Base-by-base conservation (phyloP, 53 echinoderm and acorn worm species). In the Crossaster papposus region DNA sequence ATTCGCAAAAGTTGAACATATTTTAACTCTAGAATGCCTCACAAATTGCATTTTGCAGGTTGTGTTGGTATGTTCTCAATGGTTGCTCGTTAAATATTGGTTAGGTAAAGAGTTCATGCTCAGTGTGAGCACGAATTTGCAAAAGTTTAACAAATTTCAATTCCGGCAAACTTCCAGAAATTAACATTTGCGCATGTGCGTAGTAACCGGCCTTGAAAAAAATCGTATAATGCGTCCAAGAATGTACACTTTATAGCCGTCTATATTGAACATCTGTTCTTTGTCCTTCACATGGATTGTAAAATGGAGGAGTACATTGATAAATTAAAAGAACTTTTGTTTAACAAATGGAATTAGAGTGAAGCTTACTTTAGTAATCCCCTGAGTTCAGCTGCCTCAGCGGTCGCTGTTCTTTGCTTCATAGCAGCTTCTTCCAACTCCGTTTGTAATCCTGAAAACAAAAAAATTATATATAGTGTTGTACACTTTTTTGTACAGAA, bases 371-470 rank as follows among this genome's bases (percentile, higher is more conserved):
- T 90, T 5, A 97, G 81, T 54, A 94, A 78, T 58, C 89, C 91
- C 36, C 90, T 93, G 36, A 90, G 78, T 88, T 97, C 94, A n/a
- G 81, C 90, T 54, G 85, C 90, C 68, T 94, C 97, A 33, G 94
- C 82, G 35, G 38, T 71, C 36, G 89, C 51, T 10, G 91, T 80
- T 72, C 92, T 88, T 22, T 83, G 55, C 58, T 91, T 85, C 14
- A 80, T 72, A 31, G 54, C 29, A 5, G 94, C 94, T 58, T 28
- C 70, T 8, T 94, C 94, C 14, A 91, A 73, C 58, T 92, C 91
- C 79, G 44, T 81, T 33, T 90, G 91, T 64, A 94, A 36, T 77
- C 82, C 97, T 97, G 77, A 75, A 0, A 10, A 75, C 62, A 20
- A 70, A 36, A 74, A 23, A 74, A 64, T 4, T 15, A 84, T 5